Evolutionary conservation across 2,888 invertebrate species (phyloP), one percentile per base, ranked within the genome.

Genomic region (Caenorhabditis sp.): DNA sequence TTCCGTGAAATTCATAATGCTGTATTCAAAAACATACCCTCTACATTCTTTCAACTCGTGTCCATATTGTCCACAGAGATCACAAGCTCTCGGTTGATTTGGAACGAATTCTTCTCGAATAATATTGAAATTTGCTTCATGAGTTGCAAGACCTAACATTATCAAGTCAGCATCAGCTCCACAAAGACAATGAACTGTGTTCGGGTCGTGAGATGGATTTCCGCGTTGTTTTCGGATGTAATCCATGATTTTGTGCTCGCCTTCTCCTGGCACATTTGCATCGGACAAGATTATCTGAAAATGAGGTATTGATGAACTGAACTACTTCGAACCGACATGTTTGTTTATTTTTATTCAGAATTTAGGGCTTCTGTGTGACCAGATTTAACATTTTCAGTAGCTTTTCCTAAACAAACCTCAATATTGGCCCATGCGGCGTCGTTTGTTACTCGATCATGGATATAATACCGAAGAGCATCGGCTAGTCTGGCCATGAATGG

Each of bases 231-330:
- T 76, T 17, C 99, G 91, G 83, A 99, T 95, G 88, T 92, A 99
- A 90, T 99, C 97, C 97, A 99, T 99, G 83, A 99, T 97, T 90
- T 99, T 99, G 89, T 99, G 99, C 89, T 99, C 99, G 0, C 99
- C 96, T 89, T 96, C 96, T 7, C 96, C 96, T 0, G 96, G 96
- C 5, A 95, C 96, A 89, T 97, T 99, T 0, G 99, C 97, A 89
- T 99, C 99, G 1, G 97, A 97, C n/a, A 99, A 90, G 84, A 99
- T 94, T 31, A 91, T 90, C 83, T 87, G 63, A 20, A 81, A 70
- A 38, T 50, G n/a, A n/a, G n/a, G n/a, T n/a, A n/a, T n/a, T n/a
- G n/a, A n/a, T n/a, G n/a, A n/a, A n/a, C n/a, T n/a, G n/a, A n/a
- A n/a, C n/a, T n/a, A n/a, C n/a, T n/a, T n/a, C n/a, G n/a, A n/a